Conservation (phyloP, 2,113 vertebrate species). For the Chloroceryle aenea region DNA sequence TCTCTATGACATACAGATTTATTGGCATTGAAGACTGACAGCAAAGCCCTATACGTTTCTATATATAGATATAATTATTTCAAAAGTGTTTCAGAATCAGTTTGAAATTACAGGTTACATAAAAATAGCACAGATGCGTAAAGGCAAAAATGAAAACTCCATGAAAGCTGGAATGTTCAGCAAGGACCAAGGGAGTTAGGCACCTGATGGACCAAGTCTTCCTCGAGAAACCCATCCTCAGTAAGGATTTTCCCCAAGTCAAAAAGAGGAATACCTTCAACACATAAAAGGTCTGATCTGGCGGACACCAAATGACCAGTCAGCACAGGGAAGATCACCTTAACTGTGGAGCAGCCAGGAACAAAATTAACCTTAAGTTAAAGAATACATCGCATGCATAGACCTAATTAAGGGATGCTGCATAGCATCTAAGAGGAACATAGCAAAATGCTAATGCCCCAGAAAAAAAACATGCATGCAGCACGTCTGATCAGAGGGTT, state of each 20-base stretch:
- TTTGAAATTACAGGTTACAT: not conserved
- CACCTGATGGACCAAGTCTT: not conserved
- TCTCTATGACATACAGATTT: not conserved
- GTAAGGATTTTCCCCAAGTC: not conserved
- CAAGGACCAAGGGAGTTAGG: not conserved
- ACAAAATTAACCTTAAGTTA: not conserved
- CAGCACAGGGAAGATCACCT: not conserved
- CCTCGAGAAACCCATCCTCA: not conserved
- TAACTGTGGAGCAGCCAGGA: not conserved
- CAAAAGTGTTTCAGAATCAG: not conserved
- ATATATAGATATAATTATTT: not conserved
- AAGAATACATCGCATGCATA: not conserved
- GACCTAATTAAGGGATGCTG: not conserved
- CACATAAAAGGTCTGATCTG: not conserved
- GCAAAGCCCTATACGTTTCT: not conserved
- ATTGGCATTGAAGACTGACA: not conserved
- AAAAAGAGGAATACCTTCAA: not conserved
- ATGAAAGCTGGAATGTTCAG: not conserved
- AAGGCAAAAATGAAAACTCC: constrained; percentile 2
- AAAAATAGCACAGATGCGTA: not conserved
- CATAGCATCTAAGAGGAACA: not conserved
- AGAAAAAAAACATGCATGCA: not conserved
- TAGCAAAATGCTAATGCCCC: not conserved
- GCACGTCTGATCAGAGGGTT: not conserved
- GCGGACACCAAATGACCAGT: not conserved